Base-by-base conservation (phyloP, 2,113 vertebrate genomes). In the Arizona elegans region DNA sequence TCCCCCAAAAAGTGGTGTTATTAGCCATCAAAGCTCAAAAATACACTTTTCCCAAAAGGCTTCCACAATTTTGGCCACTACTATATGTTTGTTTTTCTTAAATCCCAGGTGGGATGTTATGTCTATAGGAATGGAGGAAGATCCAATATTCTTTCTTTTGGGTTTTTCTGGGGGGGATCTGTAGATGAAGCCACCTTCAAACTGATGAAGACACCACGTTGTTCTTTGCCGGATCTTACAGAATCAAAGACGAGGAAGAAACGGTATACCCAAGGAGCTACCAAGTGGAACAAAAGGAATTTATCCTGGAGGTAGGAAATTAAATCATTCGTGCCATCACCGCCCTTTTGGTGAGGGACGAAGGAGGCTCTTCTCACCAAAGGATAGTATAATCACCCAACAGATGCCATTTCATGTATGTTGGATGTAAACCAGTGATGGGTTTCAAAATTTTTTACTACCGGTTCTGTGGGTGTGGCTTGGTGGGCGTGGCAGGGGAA, bases 141-240 rank as follows among this genome's bases (percentile, higher is more conserved):
- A 70, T n/a, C 65, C 65, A n/a, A 15, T 29, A 5, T 70, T n/a
- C 5, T 70, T 33, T 33, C 26, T 65, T 65, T 65, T 5, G 26
- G 26, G 62, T 65, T 0, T 52, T 53, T 81, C 11, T 3, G 47
- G n/a, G 5, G 5, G 47, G 91, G 75, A 85, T 24, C 91, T 91
- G 12, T 86, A 99, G 99, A 99, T 1, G 98, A 98, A 96, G 98
- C 98, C 93, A 99, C 99, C 0, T 93, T 99, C 95, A 97, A 98
- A 1, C 97, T 99, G 81, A 99, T 99, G 99, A 98, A 98, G 96
- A 99, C 98, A 0, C 99, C 99, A 11, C 99, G 99, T 88, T 99
- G 99, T 95, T 99, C 99, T 3, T 97, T 99, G 90, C 99, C 99
- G 0, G 99, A 99, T 96, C 93, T 99, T 8, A 55, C 97, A 0